Conservation (phyloP, 2,888 invertebrate species). For the Aporophyla nigra region DNA sequence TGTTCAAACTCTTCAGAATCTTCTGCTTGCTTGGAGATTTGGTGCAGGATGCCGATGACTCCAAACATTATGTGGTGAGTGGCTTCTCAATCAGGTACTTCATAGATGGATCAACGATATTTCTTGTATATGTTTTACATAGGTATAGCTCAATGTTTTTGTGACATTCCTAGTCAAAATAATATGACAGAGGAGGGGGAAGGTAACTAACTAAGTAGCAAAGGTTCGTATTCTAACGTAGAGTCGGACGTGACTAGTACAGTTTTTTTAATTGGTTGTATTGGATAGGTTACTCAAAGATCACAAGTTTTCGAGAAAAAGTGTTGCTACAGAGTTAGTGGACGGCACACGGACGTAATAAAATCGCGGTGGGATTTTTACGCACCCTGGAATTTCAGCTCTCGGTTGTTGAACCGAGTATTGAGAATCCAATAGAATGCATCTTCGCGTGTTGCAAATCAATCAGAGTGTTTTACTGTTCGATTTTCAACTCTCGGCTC, state of each 20-base stretch:
- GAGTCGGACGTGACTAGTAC: not conserved
- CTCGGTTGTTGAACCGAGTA: too few species aligned
- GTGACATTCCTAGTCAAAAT: not conserved
- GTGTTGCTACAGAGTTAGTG: not conserved
- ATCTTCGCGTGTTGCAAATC: too few species aligned
- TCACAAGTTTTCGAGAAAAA: too few species aligned
- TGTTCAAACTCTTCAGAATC: conserved; percentile 94
- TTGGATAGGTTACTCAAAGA: not conserved
- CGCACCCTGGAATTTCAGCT: too few species aligned
- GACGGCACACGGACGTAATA: too few species aligned
- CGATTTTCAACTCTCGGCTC: too few species aligned
- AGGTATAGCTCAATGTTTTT: too few species aligned
- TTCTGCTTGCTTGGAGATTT: conserved; percentile 95
- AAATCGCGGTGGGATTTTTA: too few species aligned
- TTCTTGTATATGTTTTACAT: too few species aligned
- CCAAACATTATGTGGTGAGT: conserved; percentile 88
- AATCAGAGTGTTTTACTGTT: too few species aligned
- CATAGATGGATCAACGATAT: too few species aligned
- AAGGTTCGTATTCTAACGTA: not conserved
- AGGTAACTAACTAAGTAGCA: not conserved
- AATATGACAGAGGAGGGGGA: not conserved
- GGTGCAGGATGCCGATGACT: conserved; percentile 90
- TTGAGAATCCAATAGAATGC: too few species aligned
- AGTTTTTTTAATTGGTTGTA: not conserved
- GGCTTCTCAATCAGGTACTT: not conserved